Evolutionary conservation across 2,888 invertebrate genomes (phyloP), one percentile per base, ranked within the genome.

Genomic region (Spicauda simplicius): DNA sequence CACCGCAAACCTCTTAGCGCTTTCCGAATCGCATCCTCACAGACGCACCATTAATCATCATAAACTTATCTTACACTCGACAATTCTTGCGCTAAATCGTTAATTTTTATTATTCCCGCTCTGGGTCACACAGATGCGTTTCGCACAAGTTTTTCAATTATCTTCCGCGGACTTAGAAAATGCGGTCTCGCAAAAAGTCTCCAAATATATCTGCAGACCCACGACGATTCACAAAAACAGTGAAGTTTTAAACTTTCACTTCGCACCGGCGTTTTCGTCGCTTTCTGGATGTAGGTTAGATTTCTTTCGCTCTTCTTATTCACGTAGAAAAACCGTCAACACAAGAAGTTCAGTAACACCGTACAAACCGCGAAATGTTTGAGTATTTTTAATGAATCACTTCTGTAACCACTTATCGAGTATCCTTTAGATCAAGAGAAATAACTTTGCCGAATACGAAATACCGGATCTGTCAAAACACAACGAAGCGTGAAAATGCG

Each of bases 241-340:
- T 82, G 76, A 79, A 81, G 76, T 79, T 80, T 74, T 25, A 81
- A 81, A 92, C 93, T 93, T 92, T 93, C 93, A 88, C 92, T 92
- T 80, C 69, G 79, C 77, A 77, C 78, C 74, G 73, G 77, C 80
- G 79, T 82, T 82, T 84, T 84, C 78, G 81, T 83, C 77, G 81
- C 78, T 80, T 76, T 82, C 81, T 81, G 82, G 79, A 87, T 86
- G 88, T 88, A 84, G 89, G 88, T 86, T 87, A 87, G 79, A 75
- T 80, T 83, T 85, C 80, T 64, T 64, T 67, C 60, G 56, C 50
- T 61, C 56, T 52, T 67, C 41, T 61, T 56, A 60, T 84, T 82
- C 80, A 81, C 78, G 70, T 82, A 82, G 37, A 37, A 56, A 58
- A 68, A 65, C 48, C 53, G 74, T 80, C 80, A 80, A 81, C 80